Evolutionary conservation across 2,113 vertebrate species (phyloP).

Genomic region (Malurus alboscapulatus): DNA sequence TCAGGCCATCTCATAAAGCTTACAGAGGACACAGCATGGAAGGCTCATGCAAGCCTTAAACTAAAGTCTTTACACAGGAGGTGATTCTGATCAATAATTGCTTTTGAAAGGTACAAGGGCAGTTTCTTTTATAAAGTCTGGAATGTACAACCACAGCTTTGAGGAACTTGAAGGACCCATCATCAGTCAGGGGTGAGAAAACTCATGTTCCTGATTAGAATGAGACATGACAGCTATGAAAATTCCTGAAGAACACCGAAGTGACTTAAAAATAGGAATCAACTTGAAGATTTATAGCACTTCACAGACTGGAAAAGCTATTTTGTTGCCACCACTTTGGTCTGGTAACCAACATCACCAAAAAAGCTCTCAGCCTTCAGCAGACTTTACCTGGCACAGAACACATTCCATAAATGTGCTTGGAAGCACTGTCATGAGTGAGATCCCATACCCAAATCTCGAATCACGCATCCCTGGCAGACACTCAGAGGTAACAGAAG

Average conservation of each 20-base stretch:
- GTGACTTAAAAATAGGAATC: not conserved
- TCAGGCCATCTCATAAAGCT: not conserved
- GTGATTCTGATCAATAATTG: not conserved
- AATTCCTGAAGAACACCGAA: not conserved
- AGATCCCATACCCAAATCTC: not conserved
- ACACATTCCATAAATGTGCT: not conserved
- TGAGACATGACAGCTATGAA: not conserved
- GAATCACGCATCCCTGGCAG: not conserved
- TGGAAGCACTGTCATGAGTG: fast-evolving
- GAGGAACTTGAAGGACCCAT: not conserved
- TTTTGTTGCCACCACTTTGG: not conserved
- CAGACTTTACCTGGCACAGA: not conserved
- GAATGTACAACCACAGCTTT: not conserved
- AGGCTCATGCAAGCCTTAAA: not conserved
- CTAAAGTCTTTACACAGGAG: not conserved
- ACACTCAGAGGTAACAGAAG: not conserved
- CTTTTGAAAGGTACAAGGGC: not conserved
- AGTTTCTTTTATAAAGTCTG: not conserved
- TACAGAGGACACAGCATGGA: not conserved
- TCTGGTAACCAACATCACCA: not conserved
- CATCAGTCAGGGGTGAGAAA: not conserved
- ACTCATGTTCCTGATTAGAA: not conserved
- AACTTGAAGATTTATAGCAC: not conserved
- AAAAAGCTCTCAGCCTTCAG: not conserved
- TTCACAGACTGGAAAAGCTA: not conserved